These are phyloP conservation scores for Coptodon rendalli DNA, from an alignment of 2,113 vertebrate genomes.

Conservation along the genomic window DNA sequence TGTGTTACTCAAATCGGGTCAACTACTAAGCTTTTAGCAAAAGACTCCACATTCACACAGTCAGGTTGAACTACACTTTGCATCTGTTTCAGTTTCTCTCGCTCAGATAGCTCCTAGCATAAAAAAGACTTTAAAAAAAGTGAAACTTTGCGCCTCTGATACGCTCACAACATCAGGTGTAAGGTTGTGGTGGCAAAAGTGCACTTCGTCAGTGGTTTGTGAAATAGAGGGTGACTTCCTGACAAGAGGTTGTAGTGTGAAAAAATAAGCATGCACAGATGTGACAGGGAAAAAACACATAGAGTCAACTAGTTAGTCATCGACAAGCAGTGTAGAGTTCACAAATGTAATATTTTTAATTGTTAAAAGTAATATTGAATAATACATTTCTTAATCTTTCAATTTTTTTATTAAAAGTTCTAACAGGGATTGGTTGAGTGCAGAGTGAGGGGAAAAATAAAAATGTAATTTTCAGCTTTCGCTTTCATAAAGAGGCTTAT, in stretches of 20 bases:
- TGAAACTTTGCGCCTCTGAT: background rate
- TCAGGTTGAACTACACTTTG: background rate
- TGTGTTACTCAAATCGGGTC: background rate
- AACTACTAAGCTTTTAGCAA: background rate
- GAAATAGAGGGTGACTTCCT: background rate
- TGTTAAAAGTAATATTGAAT: background rate
- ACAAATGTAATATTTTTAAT: background rate
- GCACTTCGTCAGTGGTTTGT: background rate
- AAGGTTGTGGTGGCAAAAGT: background rate
- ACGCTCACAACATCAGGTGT: background rate
- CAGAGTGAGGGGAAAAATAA: background rate
- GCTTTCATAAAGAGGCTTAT: background rate
- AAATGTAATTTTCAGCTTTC: background rate
- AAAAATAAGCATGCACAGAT: background rate
- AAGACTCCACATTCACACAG: background rate
- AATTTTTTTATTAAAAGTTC: background rate
- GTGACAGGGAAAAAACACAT: background rate
- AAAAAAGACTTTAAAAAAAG: background rate
- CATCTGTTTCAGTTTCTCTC: background rate
- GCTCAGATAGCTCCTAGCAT: background rate
- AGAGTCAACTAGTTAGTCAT: background rate
- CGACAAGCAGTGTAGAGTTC: background rate
- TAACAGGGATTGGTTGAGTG: background rate
- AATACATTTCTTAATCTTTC: background rate
- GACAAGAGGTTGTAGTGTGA: background rate